A percentile compares a stretch with the other conserved stretches of the same genome.
phyloP scores from a whole-genome alignment of 1,140 invertebrate species.

The Drosophila insularis region DNA sequence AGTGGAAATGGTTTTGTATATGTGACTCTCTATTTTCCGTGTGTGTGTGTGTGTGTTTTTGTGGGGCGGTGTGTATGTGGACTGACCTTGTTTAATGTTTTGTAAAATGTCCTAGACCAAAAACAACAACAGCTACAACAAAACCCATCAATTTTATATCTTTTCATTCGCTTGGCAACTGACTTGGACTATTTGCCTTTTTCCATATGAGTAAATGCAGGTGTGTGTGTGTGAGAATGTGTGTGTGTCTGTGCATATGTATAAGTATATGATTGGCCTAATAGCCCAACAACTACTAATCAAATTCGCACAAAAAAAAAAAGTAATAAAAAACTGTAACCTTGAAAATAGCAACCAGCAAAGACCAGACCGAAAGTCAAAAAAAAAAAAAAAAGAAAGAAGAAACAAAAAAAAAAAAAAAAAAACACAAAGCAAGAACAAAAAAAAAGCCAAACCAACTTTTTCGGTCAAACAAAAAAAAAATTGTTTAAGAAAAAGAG shows the following conservation, averaged over 20 bases:
- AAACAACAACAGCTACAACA: slow-evolving; percentile 8
- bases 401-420: slow-evolving; percentile 2
- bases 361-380: slow-evolving; percentile 34
- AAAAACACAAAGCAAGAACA: too few relatives aligned
- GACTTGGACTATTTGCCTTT: background rate
- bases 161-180: background rate
- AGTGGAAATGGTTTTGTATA: slow-evolving; percentile 46
- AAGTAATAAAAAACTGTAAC: slow-evolving; percentile 73
- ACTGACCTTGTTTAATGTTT: slow-evolving; percentile 61
- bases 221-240: background rate
- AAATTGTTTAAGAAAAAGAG: slow-evolving; percentile 1
- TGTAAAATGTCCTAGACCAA: slow-evolving; percentile 51
- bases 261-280: slow-evolving; percentile 1
- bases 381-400: slow-evolving; percentile 21
- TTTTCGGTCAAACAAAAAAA: slow-evolving; percentile 3
- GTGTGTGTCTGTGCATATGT: slow-evolving; percentile 48
- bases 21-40: background rate
- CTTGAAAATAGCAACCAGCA: slow-evolving; percentile 75
- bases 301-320: background rate
- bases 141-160: background rate
- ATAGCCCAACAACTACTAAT: slow-evolving; percentile 1
- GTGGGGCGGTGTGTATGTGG: slow-evolving; percentile 18
- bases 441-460: background rate
- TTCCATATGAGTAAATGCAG: background rate
- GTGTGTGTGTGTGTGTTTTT: slow-evolving; percentile 2